A percentile compares a stretch with the other conserved stretches of the same genome.
phyloP scores from a whole-genome alignment of 2,113 vertebrate species.

The Pholis gunnellus region DNA sequence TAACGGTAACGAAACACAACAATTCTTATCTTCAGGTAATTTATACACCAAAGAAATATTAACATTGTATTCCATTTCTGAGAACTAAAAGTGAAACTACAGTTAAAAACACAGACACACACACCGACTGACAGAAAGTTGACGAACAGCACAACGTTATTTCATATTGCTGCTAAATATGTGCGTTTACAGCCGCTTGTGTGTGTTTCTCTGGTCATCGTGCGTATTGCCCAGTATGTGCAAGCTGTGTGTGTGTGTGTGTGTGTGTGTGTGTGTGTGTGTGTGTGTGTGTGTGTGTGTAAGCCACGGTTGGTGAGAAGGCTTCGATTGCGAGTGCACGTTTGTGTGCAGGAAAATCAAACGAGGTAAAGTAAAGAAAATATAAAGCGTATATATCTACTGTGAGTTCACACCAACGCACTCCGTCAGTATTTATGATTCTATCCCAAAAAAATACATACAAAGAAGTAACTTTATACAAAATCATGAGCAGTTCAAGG shows the following conservation, averaged over 20 bases:
- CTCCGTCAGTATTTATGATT: background rate
- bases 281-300: conserved; percentile 29
- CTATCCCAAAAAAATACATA: background rate
- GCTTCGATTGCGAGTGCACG: conserved; percentile 45
- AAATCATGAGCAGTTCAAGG: background rate
- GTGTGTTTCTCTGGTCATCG: conserved; percentile 7
- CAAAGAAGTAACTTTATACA: background rate
- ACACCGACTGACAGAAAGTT: background rate
- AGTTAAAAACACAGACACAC: background rate
- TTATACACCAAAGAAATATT: background rate
- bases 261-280: conserved; percentile 26
- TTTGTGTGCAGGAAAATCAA: conserved; percentile 7
- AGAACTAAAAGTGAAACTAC: background rate
- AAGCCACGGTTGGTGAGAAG: conserved; percentile 74
- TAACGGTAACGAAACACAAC: too few species aligned
- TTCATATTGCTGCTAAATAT: conserved; percentile 60
- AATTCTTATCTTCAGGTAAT: too few species aligned
- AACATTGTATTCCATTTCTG: background rate
- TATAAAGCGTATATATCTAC: background rate
- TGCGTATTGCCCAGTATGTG: conserved; percentile 26
- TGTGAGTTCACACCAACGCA: background rate
- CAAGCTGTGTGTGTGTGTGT: conserved; percentile 6
- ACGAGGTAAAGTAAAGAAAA: conserved; percentile 37
- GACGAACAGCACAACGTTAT: background rate
- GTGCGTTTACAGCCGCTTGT: conserved; percentile 35